These are phyloP conservation scores for Microplitis demolitor DNA, from an alignment of 1,140 invertebrate species.

Conservation along the genomic window DNA sequence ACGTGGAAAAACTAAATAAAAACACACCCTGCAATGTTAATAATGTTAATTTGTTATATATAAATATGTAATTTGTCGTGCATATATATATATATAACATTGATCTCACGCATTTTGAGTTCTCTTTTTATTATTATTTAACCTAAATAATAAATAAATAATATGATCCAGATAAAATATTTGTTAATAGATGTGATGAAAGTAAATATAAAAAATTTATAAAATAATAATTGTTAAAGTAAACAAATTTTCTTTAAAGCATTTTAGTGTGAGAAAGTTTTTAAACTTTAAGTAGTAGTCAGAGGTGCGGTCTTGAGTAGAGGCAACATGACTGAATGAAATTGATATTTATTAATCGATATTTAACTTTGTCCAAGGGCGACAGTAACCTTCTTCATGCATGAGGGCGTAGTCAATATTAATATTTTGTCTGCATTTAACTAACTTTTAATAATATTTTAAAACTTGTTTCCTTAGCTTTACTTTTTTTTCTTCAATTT, in stretches of 20 bases:
- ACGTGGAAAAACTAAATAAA: too few species aligned
- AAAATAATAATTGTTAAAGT: too few species aligned
- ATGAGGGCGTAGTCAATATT: background rate
- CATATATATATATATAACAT: too few species aligned
- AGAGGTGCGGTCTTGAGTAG: conserved; percentile 1
- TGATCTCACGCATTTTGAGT: too few species aligned
- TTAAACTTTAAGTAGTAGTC: background rate
- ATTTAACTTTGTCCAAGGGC: conserved; percentile 5
- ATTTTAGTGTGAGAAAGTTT: background rate
- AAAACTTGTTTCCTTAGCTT: background rate
- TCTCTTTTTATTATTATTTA: too few species aligned
- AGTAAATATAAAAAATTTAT: too few species aligned
- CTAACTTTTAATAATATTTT: background rate
- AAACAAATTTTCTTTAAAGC: background rate
- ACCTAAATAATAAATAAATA: too few species aligned
- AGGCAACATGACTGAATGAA: background rate
- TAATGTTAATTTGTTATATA: too few species aligned
- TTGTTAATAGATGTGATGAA: too few species aligned
- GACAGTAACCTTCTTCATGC: background rate
- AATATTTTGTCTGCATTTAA: background rate
- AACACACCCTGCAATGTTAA: too few species aligned
- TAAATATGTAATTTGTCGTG: too few species aligned
- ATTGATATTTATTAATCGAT: conserved; percentile 20
- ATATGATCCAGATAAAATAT: too few species aligned
- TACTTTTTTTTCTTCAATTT: background rate